phyloP scores from a whole-genome alignment of 2,797 vertebrate species.

The Rhinatrema bivittatum region DNA sequence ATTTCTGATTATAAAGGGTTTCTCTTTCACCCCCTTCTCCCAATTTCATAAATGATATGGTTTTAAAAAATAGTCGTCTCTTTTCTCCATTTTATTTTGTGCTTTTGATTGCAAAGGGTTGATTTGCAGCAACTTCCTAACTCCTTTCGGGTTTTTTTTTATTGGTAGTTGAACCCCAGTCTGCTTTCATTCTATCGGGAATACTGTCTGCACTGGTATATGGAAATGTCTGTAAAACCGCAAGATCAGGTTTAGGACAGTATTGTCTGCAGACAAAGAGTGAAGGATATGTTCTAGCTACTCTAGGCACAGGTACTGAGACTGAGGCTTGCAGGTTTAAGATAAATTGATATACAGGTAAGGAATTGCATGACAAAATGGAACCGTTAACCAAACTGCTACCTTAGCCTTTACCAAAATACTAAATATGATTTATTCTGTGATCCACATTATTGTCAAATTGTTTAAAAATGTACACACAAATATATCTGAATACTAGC shows the following conservation, averaged over 20 bases:
- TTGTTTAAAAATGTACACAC: no score
- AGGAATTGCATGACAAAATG: constrained; percentile 88
- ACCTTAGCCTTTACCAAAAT: constrained; percentile 61
- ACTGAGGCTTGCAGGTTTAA: constrained; percentile 77
- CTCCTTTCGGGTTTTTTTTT: constrained; percentile 79
- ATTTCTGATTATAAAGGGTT: constrained; percentile 90
- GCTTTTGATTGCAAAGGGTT: constrained; percentile 32
- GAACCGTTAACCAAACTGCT: constrained; percentile 82
- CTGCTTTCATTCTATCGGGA: constrained; percentile 94
- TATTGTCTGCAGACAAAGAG: constrained; percentile 95
- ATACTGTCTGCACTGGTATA: constrained; percentile 88
- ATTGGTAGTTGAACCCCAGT: constrained; percentile 94
- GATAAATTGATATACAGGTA: constrained; percentile 98
- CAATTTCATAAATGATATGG: constrained; percentile 63
- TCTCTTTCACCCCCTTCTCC: constrained; percentile 59
- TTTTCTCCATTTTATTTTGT: constrained; percentile 18
- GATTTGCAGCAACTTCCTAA: constrained; percentile 43
- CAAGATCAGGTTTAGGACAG: constrained; percentile 98
- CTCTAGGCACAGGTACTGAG: constrained; percentile 75
- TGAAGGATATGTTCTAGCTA: constrained; percentile 88
- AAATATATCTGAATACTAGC: constrained; percentile 34
- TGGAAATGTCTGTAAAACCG: constrained; percentile 94
- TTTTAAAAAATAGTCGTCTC: constrained; percentile 45
- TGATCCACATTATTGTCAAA: constrained; percentile 70
- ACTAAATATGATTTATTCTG: constrained; percentile 79